These are phyloP conservation scores for Drosophila rhopaloa DNA, from an alignment of 1,140 invertebrate species.

Conservation along the genomic window DNA sequence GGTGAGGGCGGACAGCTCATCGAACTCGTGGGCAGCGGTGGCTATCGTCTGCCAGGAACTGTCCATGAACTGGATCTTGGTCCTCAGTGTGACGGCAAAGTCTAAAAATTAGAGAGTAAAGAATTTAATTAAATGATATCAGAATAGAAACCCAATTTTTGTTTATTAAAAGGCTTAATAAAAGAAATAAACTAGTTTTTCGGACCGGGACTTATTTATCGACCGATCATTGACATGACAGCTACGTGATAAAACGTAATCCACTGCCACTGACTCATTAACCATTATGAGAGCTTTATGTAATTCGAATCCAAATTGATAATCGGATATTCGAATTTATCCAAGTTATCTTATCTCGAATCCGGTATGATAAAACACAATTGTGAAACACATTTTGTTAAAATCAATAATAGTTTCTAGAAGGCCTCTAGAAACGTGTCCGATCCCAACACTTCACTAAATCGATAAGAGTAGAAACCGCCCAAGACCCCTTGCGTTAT, in stretches of 20 bases:
- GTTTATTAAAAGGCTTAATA: conserved; percentile 1
- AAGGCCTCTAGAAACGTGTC: conserved; percentile 1
- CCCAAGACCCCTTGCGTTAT: conserved; percentile 9
- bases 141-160: too few species aligned
- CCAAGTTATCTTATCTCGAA: not conserved
- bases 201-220: conserved; percentile 8
- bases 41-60: conserved; percentile 86
- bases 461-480: conserved; percentile 3
- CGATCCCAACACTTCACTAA: not conserved
- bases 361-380: not conserved
- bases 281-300: too few species aligned
- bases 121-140: too few species aligned
- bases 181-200: conserved; percentile 15
- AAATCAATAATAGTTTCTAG: not conserved
- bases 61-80: conserved; percentile 88
- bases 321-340: not conserved
- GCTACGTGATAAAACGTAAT: conserved; percentile 5
- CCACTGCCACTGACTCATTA: not conserved
- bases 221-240: conserved; percentile 21
- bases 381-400: not conserved
- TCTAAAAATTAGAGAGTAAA: conserved; percentile 84
- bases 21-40: conserved; percentile 85
- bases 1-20: conserved; percentile 87
- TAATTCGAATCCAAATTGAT: not conserved
- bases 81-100: conserved; percentile 87